A percentile compares a stretch with the other conserved stretches of the same genome.
Evolutionary conservation across 2,888 invertebrate genomes (phyloP).

Genomic region (Nomada fucata): DNA sequence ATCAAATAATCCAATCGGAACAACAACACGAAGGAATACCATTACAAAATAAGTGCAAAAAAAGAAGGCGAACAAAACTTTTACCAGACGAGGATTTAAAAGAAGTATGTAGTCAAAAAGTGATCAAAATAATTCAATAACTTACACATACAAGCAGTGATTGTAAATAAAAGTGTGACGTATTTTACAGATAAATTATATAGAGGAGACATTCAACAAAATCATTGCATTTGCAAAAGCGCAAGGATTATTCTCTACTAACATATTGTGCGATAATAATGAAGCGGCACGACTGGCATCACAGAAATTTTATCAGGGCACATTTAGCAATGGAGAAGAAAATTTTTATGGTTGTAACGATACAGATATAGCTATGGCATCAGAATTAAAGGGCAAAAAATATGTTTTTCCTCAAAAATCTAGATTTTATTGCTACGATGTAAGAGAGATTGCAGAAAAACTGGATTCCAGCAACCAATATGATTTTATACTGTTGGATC

Average conservation of each 20-base stretch:
- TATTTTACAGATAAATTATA: slow-evolving; percentile 76
- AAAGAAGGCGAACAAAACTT: slow-evolving; percentile 70
- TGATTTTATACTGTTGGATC: slow-evolving; percentile 95
- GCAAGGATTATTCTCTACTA: slow-evolving; percentile 71
- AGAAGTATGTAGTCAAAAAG: slow-evolving; percentile 68
- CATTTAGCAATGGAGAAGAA: slow-evolving; percentile 73
- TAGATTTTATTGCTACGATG: slow-evolving; percentile 89
- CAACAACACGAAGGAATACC: slow-evolving; percentile 54
- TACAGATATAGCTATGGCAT: slow-evolving; percentile 85
- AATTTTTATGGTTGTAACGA: slow-evolving; percentile 87
- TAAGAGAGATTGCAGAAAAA: slow-evolving; percentile 86
- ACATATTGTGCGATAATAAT: slow-evolving; percentile 77
- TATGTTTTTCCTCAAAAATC: slow-evolving; percentile 89
- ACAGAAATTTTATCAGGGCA: slow-evolving; percentile 82
- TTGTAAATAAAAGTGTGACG: slow-evolving; percentile 62
- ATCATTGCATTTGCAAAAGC: slow-evolving; percentile 71
- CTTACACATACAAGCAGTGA: background rate
- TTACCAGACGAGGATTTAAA: slow-evolving; percentile 70
- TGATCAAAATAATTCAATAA: background rate
- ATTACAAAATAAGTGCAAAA: slow-evolving; percentile 79
- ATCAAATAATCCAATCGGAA: slow-evolving; percentile 70
- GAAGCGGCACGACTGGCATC: slow-evolving; percentile 81
- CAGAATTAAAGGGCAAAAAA: slow-evolving; percentile 83
- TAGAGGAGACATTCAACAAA: slow-evolving; percentile 73
- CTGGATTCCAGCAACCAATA: slow-evolving; percentile 86